These are phyloP conservation scores for Amblyopsis rosae DNA, from an alignment of 2,113 vertebrate genomes.

Conservation along the genomic window DNA sequence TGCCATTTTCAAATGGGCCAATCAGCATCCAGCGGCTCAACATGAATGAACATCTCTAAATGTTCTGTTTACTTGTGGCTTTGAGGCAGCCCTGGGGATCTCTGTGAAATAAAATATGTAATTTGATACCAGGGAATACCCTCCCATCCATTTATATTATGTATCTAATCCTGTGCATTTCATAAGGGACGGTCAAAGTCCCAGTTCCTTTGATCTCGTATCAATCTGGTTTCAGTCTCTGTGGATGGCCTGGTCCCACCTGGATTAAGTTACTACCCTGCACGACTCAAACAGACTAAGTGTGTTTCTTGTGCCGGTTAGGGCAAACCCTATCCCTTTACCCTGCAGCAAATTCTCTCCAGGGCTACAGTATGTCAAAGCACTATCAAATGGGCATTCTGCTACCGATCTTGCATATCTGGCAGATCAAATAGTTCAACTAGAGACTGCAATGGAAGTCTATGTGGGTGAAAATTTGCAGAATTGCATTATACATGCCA, in stretches of 20 bases:
- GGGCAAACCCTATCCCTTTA: neutral
- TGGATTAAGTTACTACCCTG: neutral
- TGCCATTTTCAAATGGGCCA: too few species aligned
- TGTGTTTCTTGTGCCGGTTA: neutral
- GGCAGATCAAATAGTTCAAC: constrained; percentile 22
- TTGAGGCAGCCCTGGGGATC: too few species aligned
- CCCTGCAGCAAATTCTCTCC: constrained; percentile 1
- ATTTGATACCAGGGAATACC: too few species aligned
- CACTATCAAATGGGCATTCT: neutral
- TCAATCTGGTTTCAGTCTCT: neutral
- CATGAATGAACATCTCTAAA: too few species aligned
- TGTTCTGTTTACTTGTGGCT: too few species aligned
- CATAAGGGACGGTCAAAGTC: neutral
- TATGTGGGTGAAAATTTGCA: neutral
- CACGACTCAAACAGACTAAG: neutral
- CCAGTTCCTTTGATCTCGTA: neutral
- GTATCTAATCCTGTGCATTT: too few species aligned
- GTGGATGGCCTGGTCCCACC: neutral
- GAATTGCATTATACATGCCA: neutral
- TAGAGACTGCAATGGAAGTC: neutral
- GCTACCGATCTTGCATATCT: constrained; percentile 1
- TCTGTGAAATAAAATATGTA: too few species aligned
- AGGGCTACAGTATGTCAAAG: neutral
- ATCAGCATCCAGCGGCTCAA: too few species aligned
- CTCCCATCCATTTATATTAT: too few species aligned